phyloP scores from a whole-genome alignment of 2,888 invertebrate genomes.

The Coremacera marginata region DNA sequence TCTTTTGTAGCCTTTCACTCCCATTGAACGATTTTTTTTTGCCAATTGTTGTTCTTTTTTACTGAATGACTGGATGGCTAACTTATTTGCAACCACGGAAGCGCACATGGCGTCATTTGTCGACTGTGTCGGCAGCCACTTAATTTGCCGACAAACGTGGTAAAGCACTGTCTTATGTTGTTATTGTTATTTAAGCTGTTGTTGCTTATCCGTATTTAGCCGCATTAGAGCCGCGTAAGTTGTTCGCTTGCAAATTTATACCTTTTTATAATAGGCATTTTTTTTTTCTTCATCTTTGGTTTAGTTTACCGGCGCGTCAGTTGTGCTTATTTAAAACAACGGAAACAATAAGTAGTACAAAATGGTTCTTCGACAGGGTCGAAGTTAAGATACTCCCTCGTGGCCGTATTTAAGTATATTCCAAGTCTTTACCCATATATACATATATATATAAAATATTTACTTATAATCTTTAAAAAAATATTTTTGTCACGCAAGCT shows the following conservation, averaged over 20 bases:
- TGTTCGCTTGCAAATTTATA: constrained; percentile 8
- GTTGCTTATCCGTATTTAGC: constrained; percentile 20
- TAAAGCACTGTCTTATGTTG: constrained; percentile 2
- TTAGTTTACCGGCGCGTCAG: neutral
- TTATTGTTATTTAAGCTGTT: constrained; percentile 1
- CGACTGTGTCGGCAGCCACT: constrained; percentile 16
- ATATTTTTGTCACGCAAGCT: no score
- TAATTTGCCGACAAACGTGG: constrained; percentile 30
- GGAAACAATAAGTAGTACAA: no score
- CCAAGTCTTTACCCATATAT: no score
- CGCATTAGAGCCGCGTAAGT: constrained; percentile 8
- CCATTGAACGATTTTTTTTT: neutral
- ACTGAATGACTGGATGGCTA: neutral
- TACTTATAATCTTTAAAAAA: no score
- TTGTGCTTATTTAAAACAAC: no score
- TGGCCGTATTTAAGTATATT: no score
- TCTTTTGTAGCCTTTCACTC: neutral
- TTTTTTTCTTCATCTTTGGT: neutral
- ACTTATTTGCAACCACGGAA: constrained; percentile 23
- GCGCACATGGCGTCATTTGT: constrained; percentile 25
- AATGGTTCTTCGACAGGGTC: no score
- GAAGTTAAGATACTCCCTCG: no score
- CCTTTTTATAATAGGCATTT: neutral
- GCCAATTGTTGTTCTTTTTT: neutral
- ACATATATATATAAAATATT: no score